phyloP scores from a whole-genome alignment of 2,888 invertebrate species.

The Linnaemya vulpina region DNA sequence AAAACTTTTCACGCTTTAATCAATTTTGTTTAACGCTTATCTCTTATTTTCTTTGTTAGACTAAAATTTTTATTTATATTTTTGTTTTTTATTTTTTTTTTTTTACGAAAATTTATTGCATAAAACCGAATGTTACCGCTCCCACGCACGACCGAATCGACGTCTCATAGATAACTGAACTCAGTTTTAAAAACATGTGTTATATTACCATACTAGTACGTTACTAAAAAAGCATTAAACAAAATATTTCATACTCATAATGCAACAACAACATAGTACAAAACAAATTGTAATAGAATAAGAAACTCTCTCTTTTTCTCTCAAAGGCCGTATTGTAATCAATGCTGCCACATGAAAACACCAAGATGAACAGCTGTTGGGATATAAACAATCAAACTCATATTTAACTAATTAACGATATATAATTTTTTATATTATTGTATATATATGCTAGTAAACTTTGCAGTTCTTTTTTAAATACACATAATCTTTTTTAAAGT shows the following conservation, averaged over 20 bases:
- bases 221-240: constrained; percentile 49
- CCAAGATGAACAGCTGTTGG: not conserved
- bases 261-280: not conserved
- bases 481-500: too few relatives aligned
- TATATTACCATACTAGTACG: constrained; percentile 12
- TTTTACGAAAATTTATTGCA: constrained; percentile 36
- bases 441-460: too few relatives aligned
- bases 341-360: not conserved
- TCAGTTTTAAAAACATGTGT: constrained; percentile 54
- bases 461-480: too few relatives aligned
- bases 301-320: constrained; percentile 8
- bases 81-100: not conserved
- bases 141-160: constrained; percentile 68
- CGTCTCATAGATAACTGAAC: constrained; percentile 74
- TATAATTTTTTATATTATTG: too few relatives aligned
- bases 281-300: constrained; percentile 51
- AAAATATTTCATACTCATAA: constrained; percentile 50
- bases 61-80: constrained; percentile 1
- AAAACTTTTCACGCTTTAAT: constrained; percentile 32
- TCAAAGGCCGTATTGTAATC: not conserved
- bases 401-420: too few relatives aligned
- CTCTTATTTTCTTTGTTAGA: constrained; percentile 28
- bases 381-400: too few relatives aligned
- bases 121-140: constrained; percentile 41
- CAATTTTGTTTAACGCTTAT: constrained; percentile 36